phyloP scores from a whole-genome alignment of 2,888 invertebrate genomes.

The Phanerotoma sp. region DNA sequence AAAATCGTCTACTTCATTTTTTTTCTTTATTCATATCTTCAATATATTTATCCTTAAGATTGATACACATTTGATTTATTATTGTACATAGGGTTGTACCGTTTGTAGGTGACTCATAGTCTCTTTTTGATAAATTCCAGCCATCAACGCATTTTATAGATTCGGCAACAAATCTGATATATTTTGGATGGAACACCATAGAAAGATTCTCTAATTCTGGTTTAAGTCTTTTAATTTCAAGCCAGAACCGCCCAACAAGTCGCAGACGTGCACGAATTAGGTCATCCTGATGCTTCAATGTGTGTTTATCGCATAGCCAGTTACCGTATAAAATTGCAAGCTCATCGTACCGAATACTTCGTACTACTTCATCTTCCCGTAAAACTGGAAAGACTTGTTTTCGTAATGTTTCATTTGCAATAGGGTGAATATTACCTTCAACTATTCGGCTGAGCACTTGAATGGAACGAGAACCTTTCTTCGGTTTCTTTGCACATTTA shows the following conservation, averaged over 20 bases:
- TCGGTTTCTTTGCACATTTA: constrained; percentile 6
- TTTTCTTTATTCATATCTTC: neutral
- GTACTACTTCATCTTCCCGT: constrained; percentile 16
- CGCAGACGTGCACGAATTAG: constrained; percentile 20
- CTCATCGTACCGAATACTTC: constrained; percentile 20
- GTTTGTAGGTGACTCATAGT: constrained; percentile 2
- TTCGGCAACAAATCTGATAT: constrained; percentile 9
- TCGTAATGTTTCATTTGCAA: constrained; percentile 8
- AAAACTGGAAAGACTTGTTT: constrained; percentile 18
- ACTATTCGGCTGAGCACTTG: constrained; percentile 9
- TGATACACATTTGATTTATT: constrained; percentile 15
- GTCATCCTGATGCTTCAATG: constrained; percentile 11
- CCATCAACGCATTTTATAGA: constrained; percentile 11
- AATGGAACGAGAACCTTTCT: neutral
- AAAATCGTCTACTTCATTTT: constrained; percentile 4
- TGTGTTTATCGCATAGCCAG: constrained; percentile 13
- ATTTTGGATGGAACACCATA: constrained; percentile 6
- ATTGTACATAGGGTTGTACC: constrained; percentile 12
- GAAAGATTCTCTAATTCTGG: constrained; percentile 19
- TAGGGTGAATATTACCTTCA: constrained; percentile 10
- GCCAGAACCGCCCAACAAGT: constrained; percentile 22
- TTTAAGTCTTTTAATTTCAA: constrained; percentile 12
- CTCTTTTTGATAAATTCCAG: constrained; percentile 6
- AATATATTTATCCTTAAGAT: constrained; percentile 3
- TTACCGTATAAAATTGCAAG: constrained; percentile 21